These are phyloP conservation scores for Venustaconcha ellipsiformis DNA, from an alignment of 1,140 invertebrate genomes.

Conservation along the genomic window DNA sequence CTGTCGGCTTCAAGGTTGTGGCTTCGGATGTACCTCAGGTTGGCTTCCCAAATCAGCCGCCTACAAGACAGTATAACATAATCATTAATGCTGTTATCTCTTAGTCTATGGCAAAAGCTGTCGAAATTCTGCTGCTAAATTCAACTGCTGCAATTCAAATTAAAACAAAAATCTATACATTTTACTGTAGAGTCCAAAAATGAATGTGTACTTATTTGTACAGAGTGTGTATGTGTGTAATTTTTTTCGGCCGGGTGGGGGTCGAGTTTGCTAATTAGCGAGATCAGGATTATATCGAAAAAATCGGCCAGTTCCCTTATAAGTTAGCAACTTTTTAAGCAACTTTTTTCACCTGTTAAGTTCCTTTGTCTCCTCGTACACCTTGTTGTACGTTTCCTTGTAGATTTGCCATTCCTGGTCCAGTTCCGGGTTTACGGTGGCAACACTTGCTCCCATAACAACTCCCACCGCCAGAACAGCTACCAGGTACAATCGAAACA, in stretches of 20 bases:
- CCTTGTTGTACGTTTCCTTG: slow-evolving; percentile 39
- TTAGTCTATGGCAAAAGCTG: background rate
- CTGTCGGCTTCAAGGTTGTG: slow-evolving; percentile 79
- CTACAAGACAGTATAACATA: slow-evolving; percentile 18
- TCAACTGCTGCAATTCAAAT: background rate
- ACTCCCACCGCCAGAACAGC: slow-evolving; percentile 21
- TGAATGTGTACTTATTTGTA: background rate
- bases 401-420: slow-evolving; percentile 45
- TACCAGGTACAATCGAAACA: slow-evolving; percentile 31
- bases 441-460: slow-evolving; percentile 11
- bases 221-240: background rate
- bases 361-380: slow-evolving; percentile 33
- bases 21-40: slow-evolving; percentile 75
- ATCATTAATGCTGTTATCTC: background rate
- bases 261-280: no score
- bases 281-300: no score
- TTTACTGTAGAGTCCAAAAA: background rate
- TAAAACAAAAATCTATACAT: background rate
- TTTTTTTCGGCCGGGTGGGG: no score
- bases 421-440: slow-evolving; percentile 15
- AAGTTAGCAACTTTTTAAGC: background rate
- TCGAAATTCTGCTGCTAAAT: background rate
- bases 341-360: slow-evolving; percentile 13
- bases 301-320: no score
- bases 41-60: slow-evolving; percentile 48